Percentiles rank a stretch among this genome's conserved stretches.
phyloP scores from a whole-genome alignment of 2,113 vertebrate species.

The Leucosticte australis region DNA sequence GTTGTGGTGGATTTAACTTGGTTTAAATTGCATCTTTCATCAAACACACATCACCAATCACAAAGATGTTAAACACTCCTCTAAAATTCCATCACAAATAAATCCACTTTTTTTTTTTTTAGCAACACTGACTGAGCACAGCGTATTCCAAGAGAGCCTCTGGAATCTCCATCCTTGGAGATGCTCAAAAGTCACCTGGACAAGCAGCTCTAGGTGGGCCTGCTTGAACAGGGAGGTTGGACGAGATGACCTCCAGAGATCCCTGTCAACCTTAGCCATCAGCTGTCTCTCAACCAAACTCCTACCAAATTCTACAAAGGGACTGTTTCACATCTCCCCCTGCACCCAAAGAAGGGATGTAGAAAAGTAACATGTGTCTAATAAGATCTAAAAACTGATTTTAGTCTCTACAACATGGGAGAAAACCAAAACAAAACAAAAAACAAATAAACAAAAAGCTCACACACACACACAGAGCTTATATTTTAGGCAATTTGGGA shows the following conservation, averaged over 20 bases:
- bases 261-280: not conserved
- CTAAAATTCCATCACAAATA: not conserved
- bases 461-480: too few species aligned
- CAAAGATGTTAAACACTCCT: not conserved
- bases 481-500: not conserved
- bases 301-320: not conserved
- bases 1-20: not conserved
- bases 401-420: not conserved
- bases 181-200: not conserved
- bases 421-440: not conserved
- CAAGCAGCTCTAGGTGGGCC: not conserved
- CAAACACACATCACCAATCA: not conserved
- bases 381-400: not conserved
- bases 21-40: not conserved
- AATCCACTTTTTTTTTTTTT: not conserved
- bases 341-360: not conserved
- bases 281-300: not conserved
- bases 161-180: not conserved
- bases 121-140: not conserved
- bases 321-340: not conserved
- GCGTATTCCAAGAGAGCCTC: not conserved
- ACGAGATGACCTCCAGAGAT: not conserved
- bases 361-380: not conserved
- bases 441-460: too few species aligned
- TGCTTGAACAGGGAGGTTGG: not conserved